Evolutionary conservation across 2,797 vertebrate genomes (phyloP).

Genomic region (Enteromius treurensis): DNA sequence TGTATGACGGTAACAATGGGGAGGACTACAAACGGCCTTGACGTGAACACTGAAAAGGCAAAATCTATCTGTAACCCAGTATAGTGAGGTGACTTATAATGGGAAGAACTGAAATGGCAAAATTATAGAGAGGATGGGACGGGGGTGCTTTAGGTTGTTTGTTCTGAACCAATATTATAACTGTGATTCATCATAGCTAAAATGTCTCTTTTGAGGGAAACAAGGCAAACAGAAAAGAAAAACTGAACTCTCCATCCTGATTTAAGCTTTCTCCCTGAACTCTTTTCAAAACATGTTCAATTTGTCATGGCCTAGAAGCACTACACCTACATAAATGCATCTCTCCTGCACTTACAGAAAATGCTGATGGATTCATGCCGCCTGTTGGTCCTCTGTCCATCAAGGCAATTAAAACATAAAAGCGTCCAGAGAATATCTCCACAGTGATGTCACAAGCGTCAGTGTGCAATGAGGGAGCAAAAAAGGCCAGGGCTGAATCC

Average conservation of each 20-base stretch:
- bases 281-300: slow-evolving; percentile 33
- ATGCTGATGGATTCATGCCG: slow-evolving; percentile 39
- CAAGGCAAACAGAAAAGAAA: slow-evolving; percentile 24
- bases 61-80: slow-evolving; percentile 52
- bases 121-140: slow-evolving; percentile 51
- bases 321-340: slow-evolving; percentile 41
- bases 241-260: not conserved
- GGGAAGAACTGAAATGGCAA: slow-evolving; percentile 49
- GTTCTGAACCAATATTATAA: slow-evolving; percentile 34
- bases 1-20: slow-evolving; percentile 74
- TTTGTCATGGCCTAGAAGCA: slow-evolving; percentile 41
- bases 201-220: slow-evolving; percentile 30
- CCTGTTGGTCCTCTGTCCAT: slow-evolving; percentile 44
- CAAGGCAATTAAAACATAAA: slow-evolving; percentile 46
- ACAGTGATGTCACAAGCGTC: slow-evolving; percentile 55
- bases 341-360: slow-evolving; percentile 36
- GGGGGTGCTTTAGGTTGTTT: slow-evolving; percentile 40
- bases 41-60: slow-evolving; percentile 60
- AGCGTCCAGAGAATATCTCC: slow-evolving; percentile 46
- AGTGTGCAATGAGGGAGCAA: slow-evolving; percentile 51
- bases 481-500: slow-evolving; percentile 56
- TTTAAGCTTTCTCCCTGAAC: not conserved
- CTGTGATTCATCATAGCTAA: slow-evolving; percentile 20
- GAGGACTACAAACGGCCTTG: slow-evolving; percentile 64
- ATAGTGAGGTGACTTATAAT: slow-evolving; percentile 47